Percentiles rank a stretch among this genome's conserved stretches.
phyloP scores from a whole-genome alignment of 2,113 vertebrate species.

The Zapus hudsonius region DNA sequence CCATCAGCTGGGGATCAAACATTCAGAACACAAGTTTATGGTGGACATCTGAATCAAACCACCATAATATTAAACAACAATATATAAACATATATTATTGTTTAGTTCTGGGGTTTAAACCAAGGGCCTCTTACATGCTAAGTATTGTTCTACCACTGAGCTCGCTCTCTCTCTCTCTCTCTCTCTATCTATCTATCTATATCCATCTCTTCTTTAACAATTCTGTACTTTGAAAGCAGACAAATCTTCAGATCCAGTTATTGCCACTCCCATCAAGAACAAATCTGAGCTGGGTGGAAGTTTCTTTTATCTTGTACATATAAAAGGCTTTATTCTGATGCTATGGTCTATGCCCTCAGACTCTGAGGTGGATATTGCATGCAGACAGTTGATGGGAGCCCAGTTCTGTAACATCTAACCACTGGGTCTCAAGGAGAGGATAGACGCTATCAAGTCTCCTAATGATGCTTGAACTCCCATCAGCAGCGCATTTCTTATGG shows the following conservation, averaged over 20 bases:
- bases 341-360: background rate
- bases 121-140: background rate
- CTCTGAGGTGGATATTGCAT: background rate
- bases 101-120: background rate
- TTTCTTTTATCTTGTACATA: background rate
- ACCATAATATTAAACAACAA: too few species aligned
- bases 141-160: background rate
- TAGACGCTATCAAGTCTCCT: background rate
- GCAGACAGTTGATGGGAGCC: background rate
- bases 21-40: too few species aligned
- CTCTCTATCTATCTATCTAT: too few species aligned
- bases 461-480: background rate
- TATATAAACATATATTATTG: background rate
- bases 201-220: background rate
- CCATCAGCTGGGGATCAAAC: too few species aligned
- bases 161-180: too few species aligned
- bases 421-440: background rate
- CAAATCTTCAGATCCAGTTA: background rate
- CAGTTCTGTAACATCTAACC: background rate
- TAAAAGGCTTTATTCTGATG: background rate
- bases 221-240: background rate
- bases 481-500: background rate
- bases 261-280: background rate
- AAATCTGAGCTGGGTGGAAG: background rate
- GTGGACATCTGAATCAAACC: too few species aligned